These are phyloP conservation scores for Malurus cyaneus DNA, from an alignment of 2,113 vertebrate genomes.

Conservation along the genomic window DNA sequence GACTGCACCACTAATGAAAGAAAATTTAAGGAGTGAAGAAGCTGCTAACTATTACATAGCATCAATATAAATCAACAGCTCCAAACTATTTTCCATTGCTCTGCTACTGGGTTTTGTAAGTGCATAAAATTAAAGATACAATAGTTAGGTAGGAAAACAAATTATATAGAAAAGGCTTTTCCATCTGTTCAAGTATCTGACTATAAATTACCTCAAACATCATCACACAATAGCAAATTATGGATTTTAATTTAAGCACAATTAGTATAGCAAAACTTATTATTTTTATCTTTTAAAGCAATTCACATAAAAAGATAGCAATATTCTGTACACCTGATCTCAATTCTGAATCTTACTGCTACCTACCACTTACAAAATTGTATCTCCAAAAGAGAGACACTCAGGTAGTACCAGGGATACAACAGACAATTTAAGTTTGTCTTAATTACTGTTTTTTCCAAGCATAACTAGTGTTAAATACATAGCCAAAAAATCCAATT, in stretches of 20 bases:
- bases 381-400: not conserved
- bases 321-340: not conserved
- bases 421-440: not conserved
- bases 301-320: not conserved
- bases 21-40: constrained; percentile 1
- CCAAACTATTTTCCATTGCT: not conserved
- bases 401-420: not conserved
- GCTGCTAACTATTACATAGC: not conserved
- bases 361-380: not conserved
- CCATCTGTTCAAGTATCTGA: not conserved
- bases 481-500: not conserved
- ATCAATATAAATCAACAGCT: not conserved
- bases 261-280: not conserved
- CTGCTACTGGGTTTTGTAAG: not conserved
- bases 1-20: constrained; percentile 83
- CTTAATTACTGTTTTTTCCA: not conserved
- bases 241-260: not conserved
- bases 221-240: not conserved
- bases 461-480: not conserved
- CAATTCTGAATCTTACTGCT: not conserved
- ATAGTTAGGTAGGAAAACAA: not conserved
- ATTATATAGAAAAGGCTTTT: not conserved
- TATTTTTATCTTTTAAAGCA: not conserved
- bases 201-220: not conserved
- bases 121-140: not conserved